Conservation (phyloP, 2,113 vertebrate species). For the Nematolebias whitei region DNA sequence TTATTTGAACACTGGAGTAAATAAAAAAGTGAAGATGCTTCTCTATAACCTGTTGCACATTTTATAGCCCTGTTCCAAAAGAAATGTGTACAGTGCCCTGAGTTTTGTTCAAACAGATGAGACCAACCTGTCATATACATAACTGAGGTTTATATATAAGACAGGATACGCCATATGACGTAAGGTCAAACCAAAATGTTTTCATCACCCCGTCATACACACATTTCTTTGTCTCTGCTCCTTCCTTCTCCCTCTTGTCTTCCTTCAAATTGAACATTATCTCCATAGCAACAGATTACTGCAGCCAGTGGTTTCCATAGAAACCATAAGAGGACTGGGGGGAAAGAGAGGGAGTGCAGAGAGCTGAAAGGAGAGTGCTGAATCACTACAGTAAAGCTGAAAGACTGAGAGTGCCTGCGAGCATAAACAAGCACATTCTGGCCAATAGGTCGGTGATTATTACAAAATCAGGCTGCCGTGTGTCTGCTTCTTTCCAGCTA, state of each 20-base stretch:
- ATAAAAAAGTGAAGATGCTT: conserved; percentile 3
- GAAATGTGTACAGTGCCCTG: background rate
- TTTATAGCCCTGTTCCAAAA: background rate
- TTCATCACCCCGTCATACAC: conserved; percentile 48
- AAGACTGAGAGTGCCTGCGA: conserved; percentile 51
- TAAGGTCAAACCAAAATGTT: conserved; percentile 51
- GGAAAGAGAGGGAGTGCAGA: conserved; percentile 27
- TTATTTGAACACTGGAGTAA: conserved; percentile 16
- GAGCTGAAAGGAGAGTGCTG: conserved; percentile 68
- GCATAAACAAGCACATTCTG: conserved; percentile 49
- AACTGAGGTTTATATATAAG: conserved; percentile 3
- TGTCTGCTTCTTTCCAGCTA: conserved; percentile 5
- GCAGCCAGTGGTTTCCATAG: conserved; percentile 80
- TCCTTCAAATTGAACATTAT: conserved; percentile 73
- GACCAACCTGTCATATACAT: background rate
- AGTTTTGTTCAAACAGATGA: background rate
- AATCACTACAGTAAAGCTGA: conserved; percentile 74
- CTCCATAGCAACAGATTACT: conserved; percentile 82
- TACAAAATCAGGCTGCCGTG: conserved; percentile 29
- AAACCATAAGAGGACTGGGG: conserved; percentile 67
- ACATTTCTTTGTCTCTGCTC: conserved; percentile 53
- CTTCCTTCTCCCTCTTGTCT: conserved; percentile 62
- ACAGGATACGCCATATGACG: conserved; percentile 11
- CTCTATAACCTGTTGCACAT: conserved; percentile 1
- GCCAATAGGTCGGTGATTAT: conserved; percentile 17